Percentiles rank a stretch among this genome's conserved stretches.
phyloP scores from a whole-genome alignment of 2,888 invertebrate species.

The Stictocephala bisonia region DNA sequence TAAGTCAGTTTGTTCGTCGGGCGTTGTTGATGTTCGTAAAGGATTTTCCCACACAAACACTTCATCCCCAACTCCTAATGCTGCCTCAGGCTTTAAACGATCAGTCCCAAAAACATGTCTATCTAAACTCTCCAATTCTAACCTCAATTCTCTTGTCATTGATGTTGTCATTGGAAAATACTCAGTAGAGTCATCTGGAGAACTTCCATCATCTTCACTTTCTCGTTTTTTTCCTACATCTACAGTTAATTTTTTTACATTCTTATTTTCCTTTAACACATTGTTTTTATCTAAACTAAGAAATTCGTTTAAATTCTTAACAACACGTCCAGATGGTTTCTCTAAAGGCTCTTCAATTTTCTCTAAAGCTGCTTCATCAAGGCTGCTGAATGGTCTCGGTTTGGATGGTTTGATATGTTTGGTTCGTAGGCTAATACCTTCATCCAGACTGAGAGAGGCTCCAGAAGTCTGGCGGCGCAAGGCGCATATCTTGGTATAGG shows the following conservation, averaged over 20 bases:
- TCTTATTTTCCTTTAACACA: constrained; percentile 16
- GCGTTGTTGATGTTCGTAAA: constrained; percentile 72
- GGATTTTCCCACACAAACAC: constrained; percentile 87
- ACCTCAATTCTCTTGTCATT: constrained; percentile 83
- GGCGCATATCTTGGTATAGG: constrained; percentile 90
- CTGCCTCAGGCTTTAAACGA: constrained; percentile 15
- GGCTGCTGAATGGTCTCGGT: constrained; percentile 55
- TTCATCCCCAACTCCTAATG: constrained; percentile 65
- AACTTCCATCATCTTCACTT: constrained; percentile 68
- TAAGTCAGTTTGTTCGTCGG: constrained; percentile 78
- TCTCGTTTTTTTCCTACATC: constrained; percentile 42
- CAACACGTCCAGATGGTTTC: constrained; percentile 65
- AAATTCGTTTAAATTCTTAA: constrained; percentile 88
- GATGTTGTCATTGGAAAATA: constrained; percentile 90
- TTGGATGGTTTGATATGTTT: constrained; percentile 53
- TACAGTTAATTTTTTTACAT: constrained; percentile 38
- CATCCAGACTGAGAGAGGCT: constrained; percentile 81
- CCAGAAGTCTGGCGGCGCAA: constrained; percentile 86
- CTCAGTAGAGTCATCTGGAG: constrained; percentile 81
- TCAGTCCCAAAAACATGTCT: constrained; percentile 79
- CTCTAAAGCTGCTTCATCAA: constrained; percentile 52
- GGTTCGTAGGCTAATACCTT: constrained; percentile 66
- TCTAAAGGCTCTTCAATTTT: constrained; percentile 5
- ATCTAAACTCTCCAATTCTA: constrained; percentile 86
- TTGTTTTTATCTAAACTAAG: constrained; percentile 75